Conservation (phyloP, 2,888 invertebrate genomes). For the Diaperis boleti region DNA sequence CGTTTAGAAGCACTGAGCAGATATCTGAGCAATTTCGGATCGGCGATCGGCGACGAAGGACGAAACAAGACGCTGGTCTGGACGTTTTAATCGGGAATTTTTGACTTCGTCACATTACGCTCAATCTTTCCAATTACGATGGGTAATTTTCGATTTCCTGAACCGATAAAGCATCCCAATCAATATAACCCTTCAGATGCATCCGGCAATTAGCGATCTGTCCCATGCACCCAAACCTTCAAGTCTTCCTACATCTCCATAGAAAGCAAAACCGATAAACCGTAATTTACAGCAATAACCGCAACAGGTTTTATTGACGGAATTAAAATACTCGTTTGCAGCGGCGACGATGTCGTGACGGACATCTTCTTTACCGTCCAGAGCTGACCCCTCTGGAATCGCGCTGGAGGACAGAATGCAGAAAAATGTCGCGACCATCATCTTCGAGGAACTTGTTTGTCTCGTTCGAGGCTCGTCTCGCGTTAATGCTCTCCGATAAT, state of each 20-base stretch:
- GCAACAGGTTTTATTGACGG: slow-evolving; percentile 20
- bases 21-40: too few species aligned
- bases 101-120: too few species aligned
- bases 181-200: background rate
- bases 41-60: too few species aligned
- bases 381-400: background rate
- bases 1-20: too few species aligned
- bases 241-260: background rate
- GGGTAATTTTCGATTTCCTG: background rate
- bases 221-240: background rate
- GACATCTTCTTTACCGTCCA: slow-evolving; percentile 5
- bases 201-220: slow-evolving; percentile 7
- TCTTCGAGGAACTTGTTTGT: slow-evolving; percentile 27
- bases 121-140: too few species aligned
- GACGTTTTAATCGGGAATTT: too few species aligned
- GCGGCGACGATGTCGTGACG: background rate
- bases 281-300: slow-evolving; percentile 11
- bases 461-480: slow-evolving; percentile 26
- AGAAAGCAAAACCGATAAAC: slow-evolving; percentile 14
- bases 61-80: too few species aligned
- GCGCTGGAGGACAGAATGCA: background rate
- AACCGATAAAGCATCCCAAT: background rate
- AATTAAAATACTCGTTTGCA: slow-evolving; percentile 15
- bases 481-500: slow-evolving; percentile 42
- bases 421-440: background rate